A percentile compares a stretch with the other conserved stretches of the same genome.
These are phyloP conservation scores for Odocoileus hemionus DNA, from an alignment of 2,113 vertebrate genomes.

Conservation along the genomic window DNA sequence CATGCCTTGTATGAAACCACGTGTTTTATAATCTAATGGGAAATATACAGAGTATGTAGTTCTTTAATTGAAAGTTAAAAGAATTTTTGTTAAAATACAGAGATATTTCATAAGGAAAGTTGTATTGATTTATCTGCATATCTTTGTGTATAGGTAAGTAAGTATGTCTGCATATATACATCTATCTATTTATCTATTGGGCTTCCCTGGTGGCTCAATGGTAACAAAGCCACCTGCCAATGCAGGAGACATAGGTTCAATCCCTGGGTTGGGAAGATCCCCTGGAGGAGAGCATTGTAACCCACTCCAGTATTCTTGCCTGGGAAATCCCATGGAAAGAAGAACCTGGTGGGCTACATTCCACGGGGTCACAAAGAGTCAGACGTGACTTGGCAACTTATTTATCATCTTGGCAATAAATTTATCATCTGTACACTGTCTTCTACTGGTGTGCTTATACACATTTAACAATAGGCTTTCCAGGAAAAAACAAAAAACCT, in stretches of 20 bases:
- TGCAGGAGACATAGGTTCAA: background rate
- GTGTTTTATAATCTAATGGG: background rate
- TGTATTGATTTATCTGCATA: background rate
- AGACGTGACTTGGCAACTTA: background rate
- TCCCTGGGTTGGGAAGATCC: background rate
- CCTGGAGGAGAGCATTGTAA: background rate
- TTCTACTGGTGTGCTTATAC: background rate
- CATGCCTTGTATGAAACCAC: background rate
- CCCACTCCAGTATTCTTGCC: background rate
- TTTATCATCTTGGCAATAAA: background rate
- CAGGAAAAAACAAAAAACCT: accelerated
- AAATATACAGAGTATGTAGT: background rate
- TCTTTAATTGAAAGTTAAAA: background rate
- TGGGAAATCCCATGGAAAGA: background rate
- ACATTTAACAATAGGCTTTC: background rate
- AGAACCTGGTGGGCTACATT: background rate
- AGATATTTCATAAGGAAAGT: background rate
- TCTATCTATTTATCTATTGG: background rate
- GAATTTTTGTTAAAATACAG: background rate
- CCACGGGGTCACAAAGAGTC: background rate
- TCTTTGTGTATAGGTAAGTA: background rate
- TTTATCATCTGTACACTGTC: background rate
- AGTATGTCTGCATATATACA: background rate
- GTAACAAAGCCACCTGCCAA: background rate
- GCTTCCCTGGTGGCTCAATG: background rate